Evolutionary conservation across 2,113 vertebrate species (phyloP), one percentile per base, ranked within the genome.

Genomic region (Barnardius zonarius): DNA sequence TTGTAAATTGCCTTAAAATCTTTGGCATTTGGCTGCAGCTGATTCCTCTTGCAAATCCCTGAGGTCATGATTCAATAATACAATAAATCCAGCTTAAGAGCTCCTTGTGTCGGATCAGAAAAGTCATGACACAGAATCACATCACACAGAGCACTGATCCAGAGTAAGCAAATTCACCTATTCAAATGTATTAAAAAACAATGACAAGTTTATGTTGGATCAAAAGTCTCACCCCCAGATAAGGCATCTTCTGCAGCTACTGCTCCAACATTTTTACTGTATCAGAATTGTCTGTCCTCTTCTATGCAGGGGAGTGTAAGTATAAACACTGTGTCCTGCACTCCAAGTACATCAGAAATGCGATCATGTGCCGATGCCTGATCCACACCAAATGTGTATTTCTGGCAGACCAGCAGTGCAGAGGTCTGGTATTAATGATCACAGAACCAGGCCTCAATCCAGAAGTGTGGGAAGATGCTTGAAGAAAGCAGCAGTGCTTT

Each of bases 31-130:
- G 86, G 57, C 81, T 93, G 77, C 46, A 84, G 86, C 64, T 94
- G 82, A 20, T 90, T 94, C 80, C 59, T 94, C 77, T 88, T 83
- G 17, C 83, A 91, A 93, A 93, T 84, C 95, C 93, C 92, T 8
- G 39, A 79, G 88, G 80, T 66, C 88, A 69, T 84, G 93, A 97
- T 92, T 91, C 89, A 96, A 89, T 91, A 87, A 51, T 69, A 89
- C 74, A 63, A 67, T 81, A 97, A 95, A 96, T 95, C 86, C 95
- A 95, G 92, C 86, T 97, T 91, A 93, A 95, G 77, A 66, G 77
- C 69, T 92, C 52, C 86, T 86, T 68, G 74, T 89, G 69, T 84
- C 5, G 2, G 80, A 75, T 84, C 91, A 87, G 83, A 63, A 78
- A 67, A 93, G 91, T 67, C 81, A 44, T 93, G 94, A 63, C 92